Percentiles rank a stretch among this genome's conserved stretches.
phyloP scores from a whole-genome alignment of 2,797 vertebrate genomes.

The Ambastaia sidthimunki region DNA sequence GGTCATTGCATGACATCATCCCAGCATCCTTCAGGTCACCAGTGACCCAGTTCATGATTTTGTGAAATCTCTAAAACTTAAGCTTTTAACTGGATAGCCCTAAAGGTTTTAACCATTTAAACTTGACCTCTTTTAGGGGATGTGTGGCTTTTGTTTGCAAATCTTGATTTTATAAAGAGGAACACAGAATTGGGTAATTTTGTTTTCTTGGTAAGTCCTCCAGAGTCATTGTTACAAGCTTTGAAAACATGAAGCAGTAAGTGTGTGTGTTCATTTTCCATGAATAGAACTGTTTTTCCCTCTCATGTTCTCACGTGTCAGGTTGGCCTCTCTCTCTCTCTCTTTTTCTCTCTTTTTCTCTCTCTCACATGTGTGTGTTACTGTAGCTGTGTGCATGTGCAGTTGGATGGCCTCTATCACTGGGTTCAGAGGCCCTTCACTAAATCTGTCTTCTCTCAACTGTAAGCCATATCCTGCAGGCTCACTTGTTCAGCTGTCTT shows the following conservation, averaged over 20 bases:
- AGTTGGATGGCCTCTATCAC: slow-evolving; percentile 10
- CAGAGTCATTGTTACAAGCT: not conserved
- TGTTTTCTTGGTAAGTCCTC: slow-evolving; percentile 1
- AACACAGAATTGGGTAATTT: slow-evolving; percentile 4
- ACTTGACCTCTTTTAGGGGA: not conserved
- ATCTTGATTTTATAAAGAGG: not conserved
- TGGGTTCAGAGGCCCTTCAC: slow-evolving; percentile 9
- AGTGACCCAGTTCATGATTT: not conserved
- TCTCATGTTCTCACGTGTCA: slow-evolving; percentile 15
- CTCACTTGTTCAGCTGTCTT: slow-evolving; percentile 14
- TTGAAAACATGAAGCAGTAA: not conserved
- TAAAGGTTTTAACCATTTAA: not conserved
- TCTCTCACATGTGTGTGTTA: not conserved
- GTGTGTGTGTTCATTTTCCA: slow-evolving; percentile 9
- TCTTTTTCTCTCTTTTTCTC: not conserved
- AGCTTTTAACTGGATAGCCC: not conserved
- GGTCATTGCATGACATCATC: slow-evolving; percentile 53
- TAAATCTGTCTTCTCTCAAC: slow-evolving; percentile 21
- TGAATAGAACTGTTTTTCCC: not conserved
- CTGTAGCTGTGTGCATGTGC: not conserved
- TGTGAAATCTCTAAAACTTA: not conserved
- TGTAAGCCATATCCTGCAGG: slow-evolving; percentile 23
- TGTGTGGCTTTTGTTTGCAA: slow-evolving; percentile 6
- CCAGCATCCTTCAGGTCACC: not conserved
- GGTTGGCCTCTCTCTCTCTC: not conserved